Evolutionary conservation across 2,888 invertebrate species (phyloP).

Genomic region (Apomyelois bistriatella): DNA sequence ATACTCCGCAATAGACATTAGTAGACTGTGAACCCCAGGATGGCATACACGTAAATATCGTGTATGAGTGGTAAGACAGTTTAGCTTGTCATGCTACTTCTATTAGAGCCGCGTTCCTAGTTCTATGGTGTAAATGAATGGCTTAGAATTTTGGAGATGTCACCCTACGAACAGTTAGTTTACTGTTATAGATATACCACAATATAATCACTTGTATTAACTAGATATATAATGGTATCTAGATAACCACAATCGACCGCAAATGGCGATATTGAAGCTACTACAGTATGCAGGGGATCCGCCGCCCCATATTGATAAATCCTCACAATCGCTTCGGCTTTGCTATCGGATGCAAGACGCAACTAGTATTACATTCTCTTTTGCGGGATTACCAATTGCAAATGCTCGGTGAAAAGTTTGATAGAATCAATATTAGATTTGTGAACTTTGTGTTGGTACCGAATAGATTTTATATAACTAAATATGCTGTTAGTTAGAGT

Average conservation of each 20-base stretch:
- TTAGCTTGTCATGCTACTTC: too few species aligned
- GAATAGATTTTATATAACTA: too few species aligned
- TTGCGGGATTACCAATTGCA: slow-evolving; percentile 36
- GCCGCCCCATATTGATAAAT: slow-evolving; percentile 62
- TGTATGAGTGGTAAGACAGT: too few species aligned
- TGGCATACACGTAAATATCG: too few species aligned
- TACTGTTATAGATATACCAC: too few species aligned
- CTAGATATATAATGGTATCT: background rate
- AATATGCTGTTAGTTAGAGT: too few species aligned
- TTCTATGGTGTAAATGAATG: too few species aligned
- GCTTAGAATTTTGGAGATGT: too few species aligned
- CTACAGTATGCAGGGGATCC: slow-evolving; percentile 42
- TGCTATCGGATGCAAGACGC: slow-evolving; percentile 53
- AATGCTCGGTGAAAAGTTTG: slow-evolving; percentile 19
- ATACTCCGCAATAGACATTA: too few species aligned
- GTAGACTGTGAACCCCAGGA: too few species aligned
- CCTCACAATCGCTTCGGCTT: slow-evolving; percentile 66
- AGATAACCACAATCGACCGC: slow-evolving; percentile 16
- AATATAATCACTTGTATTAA: background rate
- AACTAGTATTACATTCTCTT: slow-evolving; percentile 58
- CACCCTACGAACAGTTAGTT: too few species aligned
- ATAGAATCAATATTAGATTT: slow-evolving; percentile 11
- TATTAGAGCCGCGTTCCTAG: too few species aligned
- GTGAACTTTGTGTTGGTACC: background rate
- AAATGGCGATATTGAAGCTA: slow-evolving; percentile 35